Evolutionary conservation across 2,888 invertebrate genomes (phyloP).

Genomic region (Heteromurus nitidus): DNA sequence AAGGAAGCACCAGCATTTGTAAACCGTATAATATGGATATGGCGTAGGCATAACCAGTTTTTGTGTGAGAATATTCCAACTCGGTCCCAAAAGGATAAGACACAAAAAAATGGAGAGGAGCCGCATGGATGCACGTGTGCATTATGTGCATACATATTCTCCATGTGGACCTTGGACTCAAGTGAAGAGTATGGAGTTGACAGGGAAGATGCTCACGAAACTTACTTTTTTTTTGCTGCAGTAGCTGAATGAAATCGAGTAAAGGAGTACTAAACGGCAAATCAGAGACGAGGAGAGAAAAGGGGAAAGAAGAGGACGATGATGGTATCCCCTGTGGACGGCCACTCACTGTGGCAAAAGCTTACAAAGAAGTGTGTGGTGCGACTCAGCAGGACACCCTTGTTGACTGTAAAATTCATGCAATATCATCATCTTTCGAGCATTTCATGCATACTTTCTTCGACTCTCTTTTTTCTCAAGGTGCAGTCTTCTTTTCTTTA

Average conservation of each 20-base stretch:
- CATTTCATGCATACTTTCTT: not conserved
- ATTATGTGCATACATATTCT: constrained; percentile 6
- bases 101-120: not conserved
- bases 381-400: constrained; percentile 15
- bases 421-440: constrained; percentile 23
- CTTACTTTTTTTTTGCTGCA: constrained; percentile 9
- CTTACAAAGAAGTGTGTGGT: not conserved
- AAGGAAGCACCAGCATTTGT: too few species aligned
- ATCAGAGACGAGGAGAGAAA: constrained; percentile 9
- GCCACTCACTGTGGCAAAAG: not conserved
- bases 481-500: not conserved
- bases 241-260: constrained; percentile 2
- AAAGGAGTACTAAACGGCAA: too few species aligned
- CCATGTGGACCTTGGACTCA: not conserved
- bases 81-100: not conserved
- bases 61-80: too few species aligned
- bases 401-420: constrained; percentile 27
- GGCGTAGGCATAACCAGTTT: not conserved
- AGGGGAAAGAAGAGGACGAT: constrained; percentile 19
- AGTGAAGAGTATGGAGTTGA: constrained; percentile 28
- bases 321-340: constrained; percentile 35
- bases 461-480: not conserved
- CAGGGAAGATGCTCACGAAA: constrained; percentile 30
- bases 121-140: constrained; percentile 27
- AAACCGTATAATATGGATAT: not conserved